Evolutionary conservation across 1,140 invertebrate species (phyloP).

Genomic region (Cotesia vestalis): DNA sequence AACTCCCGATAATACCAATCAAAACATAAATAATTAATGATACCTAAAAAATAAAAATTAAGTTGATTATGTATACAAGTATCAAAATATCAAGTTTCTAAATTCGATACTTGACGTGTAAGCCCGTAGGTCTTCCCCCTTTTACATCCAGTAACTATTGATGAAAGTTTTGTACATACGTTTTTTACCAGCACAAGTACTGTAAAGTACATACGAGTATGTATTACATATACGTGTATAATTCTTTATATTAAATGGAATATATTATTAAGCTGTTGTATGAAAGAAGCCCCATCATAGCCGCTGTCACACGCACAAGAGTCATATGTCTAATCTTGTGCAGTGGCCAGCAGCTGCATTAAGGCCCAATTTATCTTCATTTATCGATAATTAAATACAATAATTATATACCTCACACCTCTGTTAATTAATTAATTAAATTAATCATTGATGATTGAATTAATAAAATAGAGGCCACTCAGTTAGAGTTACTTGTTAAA

Average conservation of each 20-base stretch:
- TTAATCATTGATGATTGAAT: neutral
- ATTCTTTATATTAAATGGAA: constrained; percentile 8
- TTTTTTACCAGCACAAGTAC: constrained; percentile 26
- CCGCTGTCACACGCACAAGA: constrained; percentile 97
- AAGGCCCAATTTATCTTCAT: constrained; percentile 65
- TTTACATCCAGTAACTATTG: neutral
- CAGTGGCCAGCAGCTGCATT: constrained; percentile 95
- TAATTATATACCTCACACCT: too few relatives aligned
- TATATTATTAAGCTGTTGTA: constrained; percentile 42
- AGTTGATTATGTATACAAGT: neutral
- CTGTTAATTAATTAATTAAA: neutral
- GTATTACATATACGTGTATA: constrained; percentile 5
- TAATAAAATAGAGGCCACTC: too few relatives aligned
- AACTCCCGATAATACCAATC: too few relatives aligned
- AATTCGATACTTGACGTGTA: neutral
- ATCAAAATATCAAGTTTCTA: constrained; percentile 11
- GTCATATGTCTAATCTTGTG: constrained; percentile 91
- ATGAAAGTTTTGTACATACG: neutral
- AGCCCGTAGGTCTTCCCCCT: constrained; percentile 3
- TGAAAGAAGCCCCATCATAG: constrained; percentile 80
- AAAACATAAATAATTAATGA: too few relatives aligned
- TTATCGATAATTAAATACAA: too few relatives aligned
- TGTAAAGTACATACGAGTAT: neutral
- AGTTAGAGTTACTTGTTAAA: too few relatives aligned
- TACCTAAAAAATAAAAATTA: neutral